Base-by-base conservation (phyloP, 2,888 invertebrate species). In the Dryocosmus kuriphilus region DNA sequence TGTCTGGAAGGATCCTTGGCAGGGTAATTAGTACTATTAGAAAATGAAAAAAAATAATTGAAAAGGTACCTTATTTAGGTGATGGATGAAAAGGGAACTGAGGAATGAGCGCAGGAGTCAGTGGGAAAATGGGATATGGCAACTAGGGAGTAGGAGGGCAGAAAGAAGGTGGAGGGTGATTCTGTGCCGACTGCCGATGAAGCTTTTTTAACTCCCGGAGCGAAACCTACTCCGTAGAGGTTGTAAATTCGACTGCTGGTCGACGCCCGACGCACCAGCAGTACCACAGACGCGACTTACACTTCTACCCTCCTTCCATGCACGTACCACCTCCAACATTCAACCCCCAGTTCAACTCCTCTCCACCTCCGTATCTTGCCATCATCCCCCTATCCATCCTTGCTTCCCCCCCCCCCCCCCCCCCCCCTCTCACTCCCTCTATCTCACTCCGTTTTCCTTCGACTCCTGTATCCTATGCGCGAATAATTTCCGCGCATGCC, bases 231-330 rank as follows among this genome's bases (percentile, higher is more conserved):
- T 85, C 80, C 86, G 84, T 81, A 86, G 85, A 86, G 86, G 86
- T 85, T 85, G 86, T 86, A 86, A 86, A 86, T 89, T 87, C 89
- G 87, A 89, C 90, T 90, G 87, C 85, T 89, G 90, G 90, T 89
- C 89, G 90, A 90, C 90, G 90, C 90, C 90, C 90, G 90, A 85
- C 86, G 86, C 83, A 75, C 77, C 79, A 83, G 84, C 83, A 79
- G 81, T 83, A 78, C 83, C 84, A 83, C 83, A 85, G 81, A 76
- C 82, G 81, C 81, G 80, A 71, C 71, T 24, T 71, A 73, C 38
- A 74, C 61, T 62, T 78, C 67, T 76, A 74, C 67, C 76, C 63
- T 60, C 38, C 62, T 62, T 30, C 75, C 62, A 41, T 57, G 24
- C 57, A 57, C 22, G 14, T 57, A 57, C 57, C 57, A 57, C 57